These are phyloP conservation scores for Egretta garzetta DNA, from an alignment of 2,113 vertebrate genomes.

Conservation along the genomic window DNA sequence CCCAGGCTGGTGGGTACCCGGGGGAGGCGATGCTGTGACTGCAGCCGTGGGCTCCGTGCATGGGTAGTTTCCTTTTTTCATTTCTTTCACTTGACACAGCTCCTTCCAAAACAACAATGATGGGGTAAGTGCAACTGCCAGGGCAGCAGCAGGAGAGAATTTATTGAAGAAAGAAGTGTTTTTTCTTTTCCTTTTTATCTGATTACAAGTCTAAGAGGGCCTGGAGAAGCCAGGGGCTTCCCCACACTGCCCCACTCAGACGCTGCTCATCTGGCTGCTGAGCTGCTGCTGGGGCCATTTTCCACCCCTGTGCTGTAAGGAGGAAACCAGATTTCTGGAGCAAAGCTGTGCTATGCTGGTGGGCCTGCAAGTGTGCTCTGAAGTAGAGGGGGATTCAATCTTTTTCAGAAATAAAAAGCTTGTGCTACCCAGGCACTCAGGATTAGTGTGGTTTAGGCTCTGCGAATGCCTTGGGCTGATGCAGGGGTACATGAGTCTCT, in stretches of 20 bases:
- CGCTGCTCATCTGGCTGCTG: neutral
- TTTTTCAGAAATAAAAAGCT: neutral
- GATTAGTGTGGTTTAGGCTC: neutral
- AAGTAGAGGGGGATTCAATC: neutral
- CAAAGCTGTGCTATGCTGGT: neutral
- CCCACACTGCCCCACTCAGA: rapidly evolving
- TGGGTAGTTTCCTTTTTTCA: rapidly evolving
- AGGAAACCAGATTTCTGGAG: neutral
- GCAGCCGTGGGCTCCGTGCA: rapidly evolving
- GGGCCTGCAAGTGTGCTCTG: neutral
- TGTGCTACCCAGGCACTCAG: rapidly evolving
- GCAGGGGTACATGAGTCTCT: rapidly evolving
- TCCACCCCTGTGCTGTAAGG: neutral
- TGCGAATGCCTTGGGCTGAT: neutral
- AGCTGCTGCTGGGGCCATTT: neutral
- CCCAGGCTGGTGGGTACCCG: neutral
- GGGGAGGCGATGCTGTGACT: neutral
- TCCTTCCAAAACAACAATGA: neutral
- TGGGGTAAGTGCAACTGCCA: neutral
- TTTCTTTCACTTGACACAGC: neutral
- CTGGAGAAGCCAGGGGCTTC: neutral
- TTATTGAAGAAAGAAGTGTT: neutral
- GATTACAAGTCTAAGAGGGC: too few relatives aligned
- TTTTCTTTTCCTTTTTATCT: neutral
- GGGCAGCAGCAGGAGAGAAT: neutral